Conservation (phyloP, 1,140 invertebrate genomes). For the Parasteatoda tepidariorum region DNA sequence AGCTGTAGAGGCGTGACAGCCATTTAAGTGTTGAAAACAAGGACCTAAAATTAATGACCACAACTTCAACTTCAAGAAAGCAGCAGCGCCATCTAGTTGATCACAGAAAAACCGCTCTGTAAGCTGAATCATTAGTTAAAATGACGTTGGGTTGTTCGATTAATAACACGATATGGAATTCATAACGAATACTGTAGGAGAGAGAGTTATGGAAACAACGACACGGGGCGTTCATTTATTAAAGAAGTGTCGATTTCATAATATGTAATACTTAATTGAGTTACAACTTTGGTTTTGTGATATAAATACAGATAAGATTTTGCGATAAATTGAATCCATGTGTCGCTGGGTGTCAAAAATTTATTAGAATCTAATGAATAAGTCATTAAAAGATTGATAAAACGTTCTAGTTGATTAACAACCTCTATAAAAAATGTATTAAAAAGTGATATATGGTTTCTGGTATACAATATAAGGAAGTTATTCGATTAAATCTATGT, state of each 20-base stretch:
- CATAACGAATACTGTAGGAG: neutral
- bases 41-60: conserved; percentile 30
- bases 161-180: conserved; percentile 35
- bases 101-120: neutral
- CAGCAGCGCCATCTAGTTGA: neutral
- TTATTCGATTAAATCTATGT: too few species aligned
- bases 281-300: neutral
- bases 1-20: conserved; percentile 19
- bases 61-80: neutral
- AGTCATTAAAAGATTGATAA: neutral
- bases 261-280: conserved; percentile 28
- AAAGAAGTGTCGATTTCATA: neutral
- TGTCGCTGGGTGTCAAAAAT: conserved; percentile 22
- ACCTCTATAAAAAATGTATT: too few species aligned
- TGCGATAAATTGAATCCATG: conserved; percentile 33
- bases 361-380: neutral
- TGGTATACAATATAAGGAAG: too few species aligned
- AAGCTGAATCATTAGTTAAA: conserved; percentile 30
- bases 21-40: conserved; percentile 12
- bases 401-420: neutral
- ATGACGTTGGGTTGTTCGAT: conserved; percentile 30
- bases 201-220: neutral
- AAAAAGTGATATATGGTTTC: too few species aligned
- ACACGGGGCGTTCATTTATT: conserved; percentile 32
- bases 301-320: conserved; percentile 32